Conservation (phyloP, 2,888 invertebrate genomes). For the Hartigia nigra region DNA sequence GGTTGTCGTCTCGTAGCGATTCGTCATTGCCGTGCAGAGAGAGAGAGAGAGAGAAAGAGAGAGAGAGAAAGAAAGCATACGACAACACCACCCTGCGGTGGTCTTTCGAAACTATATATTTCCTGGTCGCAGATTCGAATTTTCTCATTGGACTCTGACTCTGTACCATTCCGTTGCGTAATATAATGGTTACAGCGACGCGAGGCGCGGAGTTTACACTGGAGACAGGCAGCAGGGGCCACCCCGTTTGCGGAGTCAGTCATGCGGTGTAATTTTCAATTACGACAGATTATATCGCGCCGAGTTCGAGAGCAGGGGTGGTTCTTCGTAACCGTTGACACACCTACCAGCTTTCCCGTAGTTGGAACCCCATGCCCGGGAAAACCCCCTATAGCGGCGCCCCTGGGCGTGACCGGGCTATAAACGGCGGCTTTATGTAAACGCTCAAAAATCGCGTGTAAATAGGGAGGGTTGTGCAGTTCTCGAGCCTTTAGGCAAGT, state of each 20-base stretch:
- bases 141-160: not conserved
- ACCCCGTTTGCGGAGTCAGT: slow-evolving; percentile 30
- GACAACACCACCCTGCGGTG: not conserved
- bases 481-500: not conserved
- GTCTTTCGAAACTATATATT: not conserved
- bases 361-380: slow-evolving; percentile 17
- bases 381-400: slow-evolving; percentile 14
- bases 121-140: not conserved
- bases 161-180: not conserved
- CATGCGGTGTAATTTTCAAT: slow-evolving; percentile 57
- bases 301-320: slow-evolving; percentile 12
- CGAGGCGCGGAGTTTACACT: not conserved
- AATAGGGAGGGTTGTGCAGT: slow-evolving; percentile 12
- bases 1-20: not conserved
- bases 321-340: slow-evolving; percentile 3
- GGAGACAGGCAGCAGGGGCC: not conserved
- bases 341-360: slow-evolving; percentile 2
- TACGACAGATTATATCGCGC: slow-evolving; percentile 53
- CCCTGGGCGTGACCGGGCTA: slow-evolving; percentile 45
- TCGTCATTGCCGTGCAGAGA: not conserved
- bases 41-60: not conserved
- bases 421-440: slow-evolving; percentile 48
- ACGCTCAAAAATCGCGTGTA: slow-evolving; percentile 44
- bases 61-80: not conserved
- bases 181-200: not conserved